A percentile compares a stretch with the other conserved stretches of the same genome.
phyloP scores from a whole-genome alignment of 2,888 invertebrate species.

The Andrena chrysosceles region DNA sequence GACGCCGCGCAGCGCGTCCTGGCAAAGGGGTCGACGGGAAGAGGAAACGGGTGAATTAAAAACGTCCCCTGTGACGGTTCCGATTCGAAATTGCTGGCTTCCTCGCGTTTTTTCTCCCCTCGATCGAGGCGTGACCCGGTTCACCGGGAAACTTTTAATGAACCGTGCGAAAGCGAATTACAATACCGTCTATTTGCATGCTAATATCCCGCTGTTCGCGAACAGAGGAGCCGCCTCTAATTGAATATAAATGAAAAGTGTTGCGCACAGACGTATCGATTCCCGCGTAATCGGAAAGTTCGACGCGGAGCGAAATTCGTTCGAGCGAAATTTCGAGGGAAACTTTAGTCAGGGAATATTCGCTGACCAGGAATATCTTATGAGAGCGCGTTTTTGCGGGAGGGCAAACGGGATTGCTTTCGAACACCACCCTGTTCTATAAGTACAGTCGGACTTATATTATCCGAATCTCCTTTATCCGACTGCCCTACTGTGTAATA shows the following conservation, averaged over 20 bases:
- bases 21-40: neutral
- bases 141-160: conserved; percentile 11
- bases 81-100: conserved; percentile 15
- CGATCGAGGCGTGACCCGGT: neutral
- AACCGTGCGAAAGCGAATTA: conserved; percentile 14
- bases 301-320: neutral
- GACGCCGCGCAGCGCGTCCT: neutral
- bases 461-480: too few relatives aligned
- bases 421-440: neutral
- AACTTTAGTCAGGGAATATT: neutral
- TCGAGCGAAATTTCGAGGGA: neutral
- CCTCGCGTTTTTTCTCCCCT: neutral
- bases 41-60: neutral
- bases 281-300: neutral
- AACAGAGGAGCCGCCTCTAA: conserved; percentile 12
- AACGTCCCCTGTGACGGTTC: neutral
- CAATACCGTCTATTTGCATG: conserved; percentile 28
- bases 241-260: conserved; percentile 37
- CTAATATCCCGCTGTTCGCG: conserved; percentile 5
- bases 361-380: neutral
- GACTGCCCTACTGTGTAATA: too few relatives aligned
- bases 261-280: neutral
- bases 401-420: neutral
- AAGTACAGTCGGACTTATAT: too few relatives aligned
- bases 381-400: neutral